These are phyloP conservation scores for Melanotus villosus DNA, from an alignment of 2,888 invertebrate species.

Conservation along the genomic window DNA sequence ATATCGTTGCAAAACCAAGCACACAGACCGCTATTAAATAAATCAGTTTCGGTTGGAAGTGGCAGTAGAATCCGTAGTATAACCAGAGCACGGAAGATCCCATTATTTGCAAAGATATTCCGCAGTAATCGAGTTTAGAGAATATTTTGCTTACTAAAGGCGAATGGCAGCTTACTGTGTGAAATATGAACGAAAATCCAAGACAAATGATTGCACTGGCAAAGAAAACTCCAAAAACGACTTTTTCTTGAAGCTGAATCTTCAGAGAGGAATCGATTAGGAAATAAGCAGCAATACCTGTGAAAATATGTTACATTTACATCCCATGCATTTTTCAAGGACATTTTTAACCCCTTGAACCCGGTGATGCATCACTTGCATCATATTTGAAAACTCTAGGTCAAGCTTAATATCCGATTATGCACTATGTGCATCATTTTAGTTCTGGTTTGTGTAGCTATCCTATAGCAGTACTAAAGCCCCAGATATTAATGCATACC, in stretches of 20 bases:
- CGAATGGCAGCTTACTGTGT: conserved; percentile 98
- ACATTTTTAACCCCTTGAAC: too few species aligned
- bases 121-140: conserved; percentile 99
- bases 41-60: conserved; percentile 94
- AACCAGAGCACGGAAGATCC: conserved; percentile 99
- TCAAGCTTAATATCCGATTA: too few species aligned
- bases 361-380: too few species aligned
- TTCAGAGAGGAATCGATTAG: conserved; percentile 90
- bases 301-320: too few species aligned
- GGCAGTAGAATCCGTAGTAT: conserved; percentile 99
- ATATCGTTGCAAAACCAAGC: conserved; percentile 92
- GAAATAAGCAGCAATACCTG: conserved; percentile 82
- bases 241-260: conserved; percentile 92
- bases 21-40: conserved; percentile 88
- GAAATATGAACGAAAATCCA: conserved; percentile 97
- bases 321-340: too few species aligned
- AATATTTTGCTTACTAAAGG: conserved; percentile 97
- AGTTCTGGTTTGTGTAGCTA: too few species aligned
- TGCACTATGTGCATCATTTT: too few species aligned
- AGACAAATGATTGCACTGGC: conserved; percentile 96
- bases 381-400: too few species aligned
- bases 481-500: too few species aligned
- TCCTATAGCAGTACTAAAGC: too few species aligned
- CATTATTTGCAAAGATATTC: conserved; percentile 97
- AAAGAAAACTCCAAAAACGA: conserved; percentile 97